Base-by-base conservation (phyloP, 23 tunicate genomes). In the Pegea sp. region DNA sequence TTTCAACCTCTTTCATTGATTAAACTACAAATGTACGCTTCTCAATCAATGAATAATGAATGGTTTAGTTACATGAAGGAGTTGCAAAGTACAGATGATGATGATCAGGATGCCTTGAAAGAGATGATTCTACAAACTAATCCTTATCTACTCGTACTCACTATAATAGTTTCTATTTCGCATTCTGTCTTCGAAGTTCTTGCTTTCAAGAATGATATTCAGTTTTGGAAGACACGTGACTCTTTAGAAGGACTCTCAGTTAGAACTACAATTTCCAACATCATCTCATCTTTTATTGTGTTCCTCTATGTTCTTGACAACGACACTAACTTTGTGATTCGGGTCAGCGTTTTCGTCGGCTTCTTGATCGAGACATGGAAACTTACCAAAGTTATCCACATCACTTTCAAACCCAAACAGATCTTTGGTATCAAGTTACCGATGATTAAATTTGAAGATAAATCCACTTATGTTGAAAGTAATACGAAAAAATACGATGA, bases 131-230 rank as follows among this genome's bases (percentile, higher is more conserved):
- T 75, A 52, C 79, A 76, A 46, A 76, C 89, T 0, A 76, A 91
- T 29, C 99, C 99, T 26, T 81, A 75, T 32, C 68, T 91, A 53
- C 68, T 91, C 4, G 99, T 71, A 19, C 74, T 91, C 3, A 91
- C 99, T 2, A 70, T 91, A 0, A 54, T 64, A 19, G 77, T 79
- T 13, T 81, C 99, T 0, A 52, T 91, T 18, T 76, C 65, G 1
- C 99, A 91, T 74, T 74, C 86, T 49, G 68, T 91, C 30, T 78
- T 91, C 42, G 99, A 91, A 46, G 72, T 91, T 50, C 72, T 91
- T 22, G 96, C 88, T 31, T 75, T 75, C 56, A 75, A 75, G 44
- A 87, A 76, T 53, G 87, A 91, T 48, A 91, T 91, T 46, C 99
- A 91, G 74, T 91, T 91, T 49, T 91, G 99, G 99, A 91, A 78